Conservation (phyloP, 2,888 invertebrate species). For the Drosophila paranaensis region DNA sequence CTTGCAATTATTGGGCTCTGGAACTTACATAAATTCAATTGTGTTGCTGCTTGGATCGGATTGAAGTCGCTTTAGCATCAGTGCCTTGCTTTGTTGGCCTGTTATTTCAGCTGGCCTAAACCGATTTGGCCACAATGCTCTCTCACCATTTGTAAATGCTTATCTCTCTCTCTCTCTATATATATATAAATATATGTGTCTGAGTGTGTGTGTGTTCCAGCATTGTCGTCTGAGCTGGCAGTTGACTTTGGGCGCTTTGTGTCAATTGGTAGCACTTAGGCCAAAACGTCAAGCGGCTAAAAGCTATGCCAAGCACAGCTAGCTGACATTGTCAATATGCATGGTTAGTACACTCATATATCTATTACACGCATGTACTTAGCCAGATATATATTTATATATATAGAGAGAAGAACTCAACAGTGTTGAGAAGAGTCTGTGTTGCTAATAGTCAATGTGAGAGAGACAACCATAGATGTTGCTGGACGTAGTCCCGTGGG, state of each 20-base stretch:
- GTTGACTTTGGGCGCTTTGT: slow-evolving; percentile 57
- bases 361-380: slow-evolving; percentile 9
- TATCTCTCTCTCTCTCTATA: background rate
- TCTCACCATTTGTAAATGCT: slow-evolving; percentile 15
- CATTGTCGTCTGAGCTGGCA: slow-evolving; percentile 38
- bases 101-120: slow-evolving; percentile 54
- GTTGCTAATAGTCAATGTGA: too few species aligned
- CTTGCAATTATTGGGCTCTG: slow-evolving; percentile 1
- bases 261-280: slow-evolving; percentile 59
- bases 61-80: slow-evolving; percentile 31
- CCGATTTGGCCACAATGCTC: slow-evolving; percentile 59
- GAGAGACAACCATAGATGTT: too few species aligned
- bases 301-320: slow-evolving; percentile 20
- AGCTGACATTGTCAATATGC: slow-evolving; percentile 24
- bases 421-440: too few species aligned
- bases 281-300: slow-evolving; percentile 36
- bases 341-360: slow-evolving; percentile 7
- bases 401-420: too few species aligned
- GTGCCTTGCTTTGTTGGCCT: slow-evolving; percentile 5
- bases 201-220: slow-evolving; percentile 16
- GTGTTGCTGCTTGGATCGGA: slow-evolving; percentile 45
- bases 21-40: slow-evolving; percentile 67
- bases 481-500: too few species aligned
- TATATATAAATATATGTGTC: background rate
- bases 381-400: background rate